Percentiles rank a stretch among this genome's conserved stretches.
Conservation (phyloP, 2,888 invertebrate species). For the Drosophila monieri region DNA sequence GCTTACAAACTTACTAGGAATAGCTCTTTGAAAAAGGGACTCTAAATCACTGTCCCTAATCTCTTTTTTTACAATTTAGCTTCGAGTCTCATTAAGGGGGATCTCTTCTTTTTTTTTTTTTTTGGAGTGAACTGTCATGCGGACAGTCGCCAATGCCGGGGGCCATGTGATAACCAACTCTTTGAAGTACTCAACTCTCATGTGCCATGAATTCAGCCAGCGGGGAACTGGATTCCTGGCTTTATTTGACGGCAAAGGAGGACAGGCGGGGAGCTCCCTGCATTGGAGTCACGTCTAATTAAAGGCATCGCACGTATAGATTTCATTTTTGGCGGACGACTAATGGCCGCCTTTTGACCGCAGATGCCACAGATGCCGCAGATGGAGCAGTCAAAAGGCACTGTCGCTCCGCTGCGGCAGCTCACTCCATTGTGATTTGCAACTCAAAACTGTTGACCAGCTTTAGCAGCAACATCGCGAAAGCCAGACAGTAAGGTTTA, state of each 20-base stretch:
- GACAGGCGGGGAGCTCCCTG: not conserved
- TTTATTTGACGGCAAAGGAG: not conserved
- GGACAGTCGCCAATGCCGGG: conserved; percentile 6
- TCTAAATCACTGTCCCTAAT: not conserved
- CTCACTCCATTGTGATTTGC: conserved; percentile 59
- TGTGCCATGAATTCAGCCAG: conserved; percentile 18
- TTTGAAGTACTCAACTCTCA: conserved; percentile 53
- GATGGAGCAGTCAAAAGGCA: not conserved
- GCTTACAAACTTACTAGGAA: too few species aligned
- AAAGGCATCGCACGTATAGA: conserved; percentile 76
- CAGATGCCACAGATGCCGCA: conserved; percentile 56
- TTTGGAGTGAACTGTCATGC: not conserved
- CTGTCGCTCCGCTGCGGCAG: not conserved
- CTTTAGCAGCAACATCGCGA: conserved; percentile 7
- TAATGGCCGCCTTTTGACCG: conserved; percentile 74
- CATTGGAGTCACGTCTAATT: conserved; percentile 61
- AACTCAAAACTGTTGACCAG: conserved; percentile 69
- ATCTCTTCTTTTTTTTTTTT: not conserved
- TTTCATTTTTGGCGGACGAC: conserved; percentile 74
- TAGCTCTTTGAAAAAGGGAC: not conserved
- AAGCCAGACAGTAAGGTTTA: too few species aligned
- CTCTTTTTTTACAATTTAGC: not conserved
- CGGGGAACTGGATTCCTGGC: conserved; percentile 1
- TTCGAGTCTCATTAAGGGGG: not conserved
- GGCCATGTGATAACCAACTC: conserved; percentile 58